These are phyloP conservation scores for Tachyglossus aculeatus DNA, from an alignment of 2,797 vertebrate species.

Conservation along the genomic window DNA sequence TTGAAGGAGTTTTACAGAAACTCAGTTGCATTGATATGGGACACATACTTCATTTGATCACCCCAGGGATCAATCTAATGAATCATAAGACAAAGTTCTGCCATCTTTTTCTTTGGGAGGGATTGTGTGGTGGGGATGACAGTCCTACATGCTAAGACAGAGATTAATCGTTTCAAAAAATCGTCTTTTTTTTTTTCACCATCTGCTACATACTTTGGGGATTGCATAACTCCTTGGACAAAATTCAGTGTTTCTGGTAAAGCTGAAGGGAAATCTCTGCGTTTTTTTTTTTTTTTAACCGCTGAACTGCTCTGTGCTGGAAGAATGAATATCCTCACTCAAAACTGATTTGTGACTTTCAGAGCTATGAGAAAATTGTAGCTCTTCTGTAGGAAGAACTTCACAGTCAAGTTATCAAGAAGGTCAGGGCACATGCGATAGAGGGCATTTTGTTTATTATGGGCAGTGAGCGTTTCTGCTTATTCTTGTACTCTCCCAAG, in stretches of 20 bases:
- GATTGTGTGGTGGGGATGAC: too few species aligned
- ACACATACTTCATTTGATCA: too few species aligned
- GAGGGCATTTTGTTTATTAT: too few species aligned
- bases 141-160: not conserved
- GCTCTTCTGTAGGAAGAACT: conserved; percentile 10
- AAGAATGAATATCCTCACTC: not conserved
- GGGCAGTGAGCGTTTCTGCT: too few species aligned
- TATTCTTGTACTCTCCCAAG: too few species aligned
- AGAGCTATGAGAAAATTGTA: too few species aligned
- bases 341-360: conserved; percentile 13
- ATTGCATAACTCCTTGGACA: conserved; percentile 21
- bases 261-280: conserved; percentile 14
- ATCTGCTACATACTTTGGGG: conserved; percentile 8
- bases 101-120: too few species aligned
- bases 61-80: too few species aligned
- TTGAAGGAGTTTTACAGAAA: too few species aligned
- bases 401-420: conserved; percentile 14
- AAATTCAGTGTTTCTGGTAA: conserved; percentile 30
- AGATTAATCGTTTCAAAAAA: not conserved
- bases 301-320: conserved; percentile 11
- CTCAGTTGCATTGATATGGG: too few species aligned
- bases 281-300: not conserved
- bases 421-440: too few species aligned
- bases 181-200: not conserved
- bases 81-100: too few species aligned